Evolutionary conservation across 1,140 invertebrate species (phyloP).

Genomic region (Hirudo medicinalis): DNA sequence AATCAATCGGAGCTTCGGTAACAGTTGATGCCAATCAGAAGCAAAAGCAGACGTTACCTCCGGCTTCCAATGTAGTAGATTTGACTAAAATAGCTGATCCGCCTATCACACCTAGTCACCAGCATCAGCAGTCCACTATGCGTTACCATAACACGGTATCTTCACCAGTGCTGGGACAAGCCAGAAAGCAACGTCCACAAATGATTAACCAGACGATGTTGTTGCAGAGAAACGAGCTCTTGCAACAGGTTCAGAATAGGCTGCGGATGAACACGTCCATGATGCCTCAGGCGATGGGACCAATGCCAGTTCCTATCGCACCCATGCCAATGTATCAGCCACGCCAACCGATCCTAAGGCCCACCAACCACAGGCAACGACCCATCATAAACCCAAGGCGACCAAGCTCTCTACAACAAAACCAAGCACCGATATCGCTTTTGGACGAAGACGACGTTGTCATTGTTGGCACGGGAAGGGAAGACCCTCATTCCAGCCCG

Average conservation of each 20-base stretch:
- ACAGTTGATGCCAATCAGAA: neutral
- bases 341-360: neutral
- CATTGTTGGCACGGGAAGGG: neutral
- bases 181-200: neutral
- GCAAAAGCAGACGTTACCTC: neutral
- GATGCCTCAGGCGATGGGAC: neutral
- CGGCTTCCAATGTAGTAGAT: neutral
- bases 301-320: neutral
- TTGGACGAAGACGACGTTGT: neutral
- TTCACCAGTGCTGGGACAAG: neutral
- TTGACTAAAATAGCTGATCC: neutral
- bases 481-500: neutral
- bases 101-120: neutral
- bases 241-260: neutral
- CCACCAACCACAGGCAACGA: neutral
- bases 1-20: constrained; percentile 13
- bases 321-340: neutral
- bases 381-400: too few relatives aligned
- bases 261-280: too few relatives aligned
- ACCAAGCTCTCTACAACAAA: neutral
- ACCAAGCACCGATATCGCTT: neutral
- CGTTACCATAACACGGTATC: neutral
- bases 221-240: neutral
- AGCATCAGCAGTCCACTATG: neutral
- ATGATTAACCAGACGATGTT: constrained; percentile 3